Conservation (phyloP, 2,888 invertebrate genomes). For the Eupeodes luniger region DNA sequence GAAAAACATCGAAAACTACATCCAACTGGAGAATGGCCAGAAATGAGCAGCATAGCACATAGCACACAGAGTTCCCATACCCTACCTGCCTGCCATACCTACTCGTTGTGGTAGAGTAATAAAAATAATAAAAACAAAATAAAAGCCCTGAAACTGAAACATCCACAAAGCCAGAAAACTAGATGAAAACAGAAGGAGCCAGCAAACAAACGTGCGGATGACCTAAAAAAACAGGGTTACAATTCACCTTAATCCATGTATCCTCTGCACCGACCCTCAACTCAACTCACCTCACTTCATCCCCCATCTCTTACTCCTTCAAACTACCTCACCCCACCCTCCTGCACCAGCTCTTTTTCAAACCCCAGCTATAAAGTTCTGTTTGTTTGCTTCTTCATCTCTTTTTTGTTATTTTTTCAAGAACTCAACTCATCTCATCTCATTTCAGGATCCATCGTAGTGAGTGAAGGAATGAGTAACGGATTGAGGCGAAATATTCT, state of each 20-base stretch:
- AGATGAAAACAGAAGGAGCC: slow-evolving; percentile 54
- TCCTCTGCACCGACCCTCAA: slow-evolving; percentile 16
- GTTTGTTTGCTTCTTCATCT: slow-evolving; percentile 38
- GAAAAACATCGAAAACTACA: slow-evolving; percentile 63
- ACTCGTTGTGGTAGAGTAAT: slow-evolving; percentile 42
- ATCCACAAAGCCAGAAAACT: slow-evolving; percentile 54
- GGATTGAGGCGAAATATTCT: slow-evolving; percentile 59
- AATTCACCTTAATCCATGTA: slow-evolving; percentile 67
- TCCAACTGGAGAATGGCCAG: slow-evolving; percentile 71
- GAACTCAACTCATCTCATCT: slow-evolving; percentile 54
- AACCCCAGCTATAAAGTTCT: neutral
- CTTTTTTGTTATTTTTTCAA: slow-evolving; percentile 24
- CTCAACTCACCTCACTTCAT: neutral
- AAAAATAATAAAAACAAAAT: slow-evolving; percentile 32
- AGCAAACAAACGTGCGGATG: slow-evolving; percentile 63
- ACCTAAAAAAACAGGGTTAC: slow-evolving; percentile 72
- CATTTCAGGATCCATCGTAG: slow-evolving; percentile 26
- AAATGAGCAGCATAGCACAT: slow-evolving; percentile 59
- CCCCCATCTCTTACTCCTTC: neutral
- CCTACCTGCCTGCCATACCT: neutral
- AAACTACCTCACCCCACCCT: neutral
- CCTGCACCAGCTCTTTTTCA: neutral
- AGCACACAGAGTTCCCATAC: neutral
- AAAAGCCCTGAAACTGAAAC: slow-evolving; percentile 24
- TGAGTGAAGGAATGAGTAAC: slow-evolving; percentile 20